phyloP scores from a whole-genome alignment of 2,797 vertebrate genomes.

The Sphenopsis melanotis region DNA sequence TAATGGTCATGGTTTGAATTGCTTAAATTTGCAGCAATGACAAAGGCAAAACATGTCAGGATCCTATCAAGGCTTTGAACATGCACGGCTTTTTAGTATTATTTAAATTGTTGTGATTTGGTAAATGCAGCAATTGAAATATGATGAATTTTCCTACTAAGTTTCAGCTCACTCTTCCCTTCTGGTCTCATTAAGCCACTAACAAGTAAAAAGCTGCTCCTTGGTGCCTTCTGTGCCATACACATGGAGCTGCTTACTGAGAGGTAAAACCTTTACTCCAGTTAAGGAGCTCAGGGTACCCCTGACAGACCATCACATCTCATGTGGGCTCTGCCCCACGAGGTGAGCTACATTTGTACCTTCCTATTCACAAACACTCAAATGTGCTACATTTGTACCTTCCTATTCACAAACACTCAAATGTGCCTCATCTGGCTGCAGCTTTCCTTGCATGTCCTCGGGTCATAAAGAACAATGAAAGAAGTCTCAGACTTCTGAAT shows the following conservation, averaged over 20 bases:
- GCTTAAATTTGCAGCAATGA: neutral
- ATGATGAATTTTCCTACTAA: neutral
- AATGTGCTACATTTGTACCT: neutral
- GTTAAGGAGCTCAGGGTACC: neutral
- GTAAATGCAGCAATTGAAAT: neutral
- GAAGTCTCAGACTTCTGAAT: neutral
- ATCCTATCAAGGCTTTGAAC: neutral
- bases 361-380: no score
- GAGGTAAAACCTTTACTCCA: neutral
- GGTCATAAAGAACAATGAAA: neutral
- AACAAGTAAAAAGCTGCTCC: neutral
- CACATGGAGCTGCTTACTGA: neutral
- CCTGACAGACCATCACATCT: neutral
- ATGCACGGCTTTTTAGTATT: neutral
- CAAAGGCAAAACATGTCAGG: neutral
- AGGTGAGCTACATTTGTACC: no score
- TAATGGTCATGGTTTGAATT: neutral
- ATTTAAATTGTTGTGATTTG: neutral
- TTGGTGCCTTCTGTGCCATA: neutral
- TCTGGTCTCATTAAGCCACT: neutral
- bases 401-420: neutral
- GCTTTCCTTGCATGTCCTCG: neutral
- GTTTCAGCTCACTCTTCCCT: neutral
- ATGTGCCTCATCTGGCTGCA: neutral
- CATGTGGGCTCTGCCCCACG: fast-evolving